Evolutionary conservation across 2,888 invertebrate genomes (phyloP), one percentile per base, ranked within the genome.

Genomic region (Lacanobia wlatinum): DNA sequence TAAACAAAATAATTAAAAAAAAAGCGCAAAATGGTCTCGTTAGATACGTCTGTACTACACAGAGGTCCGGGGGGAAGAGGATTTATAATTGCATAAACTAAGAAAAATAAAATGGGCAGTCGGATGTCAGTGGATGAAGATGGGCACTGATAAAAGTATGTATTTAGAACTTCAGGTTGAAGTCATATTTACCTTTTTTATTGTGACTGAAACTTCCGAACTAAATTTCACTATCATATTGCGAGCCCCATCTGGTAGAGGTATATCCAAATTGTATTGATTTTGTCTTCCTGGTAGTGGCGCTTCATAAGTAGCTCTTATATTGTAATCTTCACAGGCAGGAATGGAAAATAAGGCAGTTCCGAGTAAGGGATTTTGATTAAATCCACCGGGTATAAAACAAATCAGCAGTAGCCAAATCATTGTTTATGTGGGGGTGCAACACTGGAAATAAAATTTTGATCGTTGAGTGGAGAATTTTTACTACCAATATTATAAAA

Each of bases 371-470:
- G 50, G 50, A 10, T 10, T 50, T n/a, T 50, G 50, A 50, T n/a
- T 50, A 10, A 50, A 50, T n/a, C 59, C 65, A n/a, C 43, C 28
- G 28, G 43, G 1, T 28, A 4, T 59, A n/a, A 59, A 65, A 43
- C 43, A 10, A 0, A 43, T 16, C 16, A 65, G 43, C 2, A 65
- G 43, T 7, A 59, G 40, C 65, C 65, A 43, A 58, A 65, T 65
- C 65, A 65, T 65, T 28, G n/a, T n/a, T 16, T n/a, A 28, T 10
- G 59, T 16, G 14, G 14, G 14, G 28, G 43, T 28, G 28, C 14
- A 16, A 59, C n/a, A n/a, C 65, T 65, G 65, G 2, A 59, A 65
- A 43, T 28, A 59, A 65, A 65, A 28, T 28, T 2, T 4, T n/a
- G 7, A 28, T 2, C 10, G 28, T 16, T 59, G 43, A 59, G 16